Conservation (phyloP, 2,797 vertebrate genomes). For the Tenualosa thibaudeaui region DNA sequence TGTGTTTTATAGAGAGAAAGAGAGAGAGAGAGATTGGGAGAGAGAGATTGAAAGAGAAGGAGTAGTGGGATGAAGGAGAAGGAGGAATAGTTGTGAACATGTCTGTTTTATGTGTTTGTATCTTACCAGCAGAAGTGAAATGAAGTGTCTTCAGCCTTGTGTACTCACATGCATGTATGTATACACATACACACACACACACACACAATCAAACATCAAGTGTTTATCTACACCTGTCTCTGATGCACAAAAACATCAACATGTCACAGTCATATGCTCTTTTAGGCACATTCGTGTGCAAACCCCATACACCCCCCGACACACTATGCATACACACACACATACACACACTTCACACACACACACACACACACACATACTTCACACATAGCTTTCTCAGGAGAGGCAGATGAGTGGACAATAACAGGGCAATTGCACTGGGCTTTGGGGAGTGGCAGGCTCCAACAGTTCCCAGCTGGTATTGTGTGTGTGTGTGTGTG, state of each 20-base stretch:
- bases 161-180: neutral
- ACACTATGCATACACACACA: neutral
- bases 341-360: slow-evolving; percentile 14
- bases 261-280: neutral
- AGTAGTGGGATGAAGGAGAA: neutral
- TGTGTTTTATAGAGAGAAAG: neutral
- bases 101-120: neutral
- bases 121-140: neutral
- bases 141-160: neutral
- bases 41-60: neutral
- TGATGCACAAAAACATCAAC: neutral
- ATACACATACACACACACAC: neutral
- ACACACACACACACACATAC: slow-evolving; percentile 38
- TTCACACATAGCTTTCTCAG: slow-evolving; percentile 39
- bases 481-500: slow-evolving; percentile 15
- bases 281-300: neutral
- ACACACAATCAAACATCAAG: neutral
- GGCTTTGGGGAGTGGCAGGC: slow-evolving; percentile 73
- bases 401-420: slow-evolving; percentile 76
- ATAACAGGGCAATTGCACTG: slow-evolving; percentile 81
- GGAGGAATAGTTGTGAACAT: neutral
- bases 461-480: slow-evolving; percentile 59
- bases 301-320: too few relatives aligned
- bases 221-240: neutral
- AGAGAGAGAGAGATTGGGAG: neutral